A percentile compares a stretch with the other conserved stretches of the same genome.
These are phyloP conservation scores for Euschistus heros DNA, from an alignment of 1,140 invertebrate genomes.

Conservation along the genomic window DNA sequence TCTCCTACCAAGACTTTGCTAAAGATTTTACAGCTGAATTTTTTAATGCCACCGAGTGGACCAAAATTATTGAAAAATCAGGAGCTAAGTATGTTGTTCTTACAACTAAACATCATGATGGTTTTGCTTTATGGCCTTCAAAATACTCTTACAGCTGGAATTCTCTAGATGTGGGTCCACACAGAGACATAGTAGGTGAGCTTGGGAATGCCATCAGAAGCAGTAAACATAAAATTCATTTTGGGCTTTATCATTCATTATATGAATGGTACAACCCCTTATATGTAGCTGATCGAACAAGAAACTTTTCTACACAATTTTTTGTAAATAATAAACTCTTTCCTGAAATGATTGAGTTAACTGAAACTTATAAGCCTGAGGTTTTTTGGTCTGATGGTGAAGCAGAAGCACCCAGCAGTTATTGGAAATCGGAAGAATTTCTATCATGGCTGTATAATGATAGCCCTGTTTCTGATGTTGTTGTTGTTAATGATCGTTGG, in stretches of 20 bases:
- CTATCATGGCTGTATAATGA: slow-evolving; percentile 92
- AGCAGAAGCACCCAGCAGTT: slow-evolving; percentile 67
- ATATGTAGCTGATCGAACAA: slow-evolving; percentile 60
- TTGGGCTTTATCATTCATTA: slow-evolving; percentile 81
- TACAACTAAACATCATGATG: slow-evolving; percentile 91
- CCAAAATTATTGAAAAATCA: slow-evolving; percentile 56
- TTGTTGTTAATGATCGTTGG: slow-evolving; percentile 71
- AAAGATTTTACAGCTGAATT: slow-evolving; percentile 70
- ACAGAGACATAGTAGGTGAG: slow-evolving; percentile 63
- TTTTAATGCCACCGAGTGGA: slow-evolving; percentile 67
- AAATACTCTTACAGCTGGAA: slow-evolving; percentile 84
- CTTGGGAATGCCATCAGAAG: slow-evolving; percentile 54
- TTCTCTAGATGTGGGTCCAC: slow-evolving; percentile 71
- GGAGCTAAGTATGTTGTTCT: slow-evolving; percentile 81
- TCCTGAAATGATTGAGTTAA: slow-evolving; percentile 62
- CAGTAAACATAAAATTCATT: slow-evolving; percentile 47
- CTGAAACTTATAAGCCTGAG: slow-evolving; percentile 73
- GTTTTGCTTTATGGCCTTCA: slow-evolving; percentile 81
- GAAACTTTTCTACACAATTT: slow-evolving; percentile 50
- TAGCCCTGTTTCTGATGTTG: slow-evolving; percentile 77
- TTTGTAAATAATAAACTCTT: slow-evolving; percentile 59
- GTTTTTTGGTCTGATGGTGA: slow-evolving; percentile 92
- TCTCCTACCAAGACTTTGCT: slow-evolving; percentile 79
- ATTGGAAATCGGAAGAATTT: slow-evolving; percentile 71
- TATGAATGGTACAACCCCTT: slow-evolving; percentile 88